Evolutionary conservation across 2,797 vertebrate genomes (phyloP), one percentile per base, ranked within the genome.

Genomic region (Enteromius unitaeniatus): DNA sequence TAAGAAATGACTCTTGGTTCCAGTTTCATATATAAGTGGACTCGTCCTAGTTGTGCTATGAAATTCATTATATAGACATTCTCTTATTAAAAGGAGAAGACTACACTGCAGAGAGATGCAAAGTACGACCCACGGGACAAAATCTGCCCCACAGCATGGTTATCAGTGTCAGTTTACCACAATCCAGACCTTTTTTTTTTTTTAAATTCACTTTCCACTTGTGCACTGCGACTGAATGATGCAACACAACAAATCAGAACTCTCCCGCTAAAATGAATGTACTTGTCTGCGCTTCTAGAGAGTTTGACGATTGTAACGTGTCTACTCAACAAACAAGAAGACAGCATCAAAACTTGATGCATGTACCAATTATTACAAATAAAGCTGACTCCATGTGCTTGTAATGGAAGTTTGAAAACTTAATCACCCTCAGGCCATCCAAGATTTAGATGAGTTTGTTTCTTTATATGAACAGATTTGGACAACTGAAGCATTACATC

Each of bases 61-160:
- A 82, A 75, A 75, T 75, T 74, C 70, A 37, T 80, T 23, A 82
- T 37, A 73, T 64, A 51, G 23, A 15, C 74, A 37, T 23, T 40
- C 31, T 76, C 74, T 76, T 76, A 60, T 74, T 74, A 53, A 53
- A 74, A 53, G 19, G n/a, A 76, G 34, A 60, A 2, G 53, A 60
- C 53, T 76, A 42, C 3, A 23, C 31, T 42, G 34, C n/a, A 26
- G 53, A 14, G n/a, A 42, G 4, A n/a, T 34, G 4, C 53, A 76
- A 58, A 76, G 53, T 58, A 40, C 0, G 8, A 21, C 34, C 51
- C 53, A 26, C 0, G 28, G 11, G 49, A 74, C 10, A 37, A n/a
- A 53, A 53, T 37, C 49, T 74, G 72, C 21, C 49, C 72, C 19
- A 74, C 10, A 5, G 34, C 19, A 34, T 13, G 19, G 70, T 74